Evolutionary conservation across 1,140 invertebrate species (phyloP), one percentile per base, ranked within the genome.

Genomic region (Lasaia peninsularis): DNA sequence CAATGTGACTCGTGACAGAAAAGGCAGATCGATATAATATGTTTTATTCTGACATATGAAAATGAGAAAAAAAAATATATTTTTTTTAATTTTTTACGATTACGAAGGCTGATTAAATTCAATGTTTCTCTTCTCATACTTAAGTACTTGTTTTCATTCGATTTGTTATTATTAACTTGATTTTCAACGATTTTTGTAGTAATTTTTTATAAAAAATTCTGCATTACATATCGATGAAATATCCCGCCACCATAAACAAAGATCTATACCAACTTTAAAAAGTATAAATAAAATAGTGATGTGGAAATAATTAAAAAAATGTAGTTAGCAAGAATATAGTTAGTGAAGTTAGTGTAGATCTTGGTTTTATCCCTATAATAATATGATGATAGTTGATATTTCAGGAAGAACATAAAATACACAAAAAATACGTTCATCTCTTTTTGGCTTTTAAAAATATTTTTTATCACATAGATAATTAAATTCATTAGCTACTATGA

Each of bases 211-310:
- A 20, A 18, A 44, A 44, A 44, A 18, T 18, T 14, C 8, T 18
- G 37, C 7, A 44, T 44, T 14, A 44, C 16, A 44, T 16, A 14
- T 16, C 9, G 34, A 40, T 10, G 16, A 18, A 44, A 44, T 44
- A 16, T 16, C 37, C 37, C 37, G 12, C 37, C 37, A 44, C 37
- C 37, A 44, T 18, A 44, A 44, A 44, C 37, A 44, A 44, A 44
- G 37, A 44, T 44, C 37, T 44, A 44, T 44, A 44, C 2, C 37
- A 44, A 44, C 37, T 44, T 3, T 16, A 44, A 18, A 16, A 28
- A 28, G n/a, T 40, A 40, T 18, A 20, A 44, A 44, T 18, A 20
- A 16, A 18, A 18, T 18, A 44, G 14, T 2, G 16, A 16, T 16
- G 35, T 40, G 6, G 16, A 40, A 9, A 40, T 40, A 40, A 8